phyloP scores from a whole-genome alignment of 2,888 invertebrate genomes.

The Pandemis cinnamomeana region DNA sequence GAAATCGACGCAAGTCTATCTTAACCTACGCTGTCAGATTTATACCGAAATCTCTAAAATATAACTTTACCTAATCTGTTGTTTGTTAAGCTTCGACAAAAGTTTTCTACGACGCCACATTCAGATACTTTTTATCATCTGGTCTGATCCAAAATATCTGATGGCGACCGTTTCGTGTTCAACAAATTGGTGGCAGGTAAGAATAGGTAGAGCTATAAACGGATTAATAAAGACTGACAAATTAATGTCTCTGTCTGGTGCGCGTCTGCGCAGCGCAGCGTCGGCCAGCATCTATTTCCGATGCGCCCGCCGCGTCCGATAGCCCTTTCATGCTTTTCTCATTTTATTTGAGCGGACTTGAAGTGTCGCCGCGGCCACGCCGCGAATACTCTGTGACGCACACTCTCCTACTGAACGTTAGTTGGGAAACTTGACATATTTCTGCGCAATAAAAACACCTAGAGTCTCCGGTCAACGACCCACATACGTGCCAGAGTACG shows the following conservation, averaged over 20 bases:
- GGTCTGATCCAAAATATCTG: neutral
- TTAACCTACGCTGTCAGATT: too few species aligned
- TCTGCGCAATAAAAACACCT: slow-evolving; percentile 47
- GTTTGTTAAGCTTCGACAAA: neutral
- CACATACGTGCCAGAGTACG: slow-evolving; percentile 47
- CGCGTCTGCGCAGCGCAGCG: slow-evolving; percentile 19
- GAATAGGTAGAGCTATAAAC: neutral
- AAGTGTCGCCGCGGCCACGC: neutral
- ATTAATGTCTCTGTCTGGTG: slow-evolving; percentile 24
- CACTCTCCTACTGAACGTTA: neutral
- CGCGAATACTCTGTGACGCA: slow-evolving; percentile 28
- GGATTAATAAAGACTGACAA: neutral
- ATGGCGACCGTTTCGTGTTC: neutral
- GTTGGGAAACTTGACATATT: slow-evolving; percentile 34
- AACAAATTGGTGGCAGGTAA: neutral
- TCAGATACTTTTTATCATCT: neutral
- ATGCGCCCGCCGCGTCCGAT: slow-evolving; percentile 2
- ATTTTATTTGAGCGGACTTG: slow-evolving; percentile 27
- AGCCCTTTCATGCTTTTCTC: slow-evolving; percentile 37
- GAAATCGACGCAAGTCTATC: too few species aligned
- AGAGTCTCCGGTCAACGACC: slow-evolving; percentile 55
- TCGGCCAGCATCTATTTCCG: slow-evolving; percentile 28
- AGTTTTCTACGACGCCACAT: neutral
- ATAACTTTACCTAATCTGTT: neutral
- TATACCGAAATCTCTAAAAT: too few species aligned